Percentiles rank a stretch among this genome's conserved stretches.
Conservation (phyloP, 2,797 vertebrate species). For the Neosilurus hyrtlii region DNA sequence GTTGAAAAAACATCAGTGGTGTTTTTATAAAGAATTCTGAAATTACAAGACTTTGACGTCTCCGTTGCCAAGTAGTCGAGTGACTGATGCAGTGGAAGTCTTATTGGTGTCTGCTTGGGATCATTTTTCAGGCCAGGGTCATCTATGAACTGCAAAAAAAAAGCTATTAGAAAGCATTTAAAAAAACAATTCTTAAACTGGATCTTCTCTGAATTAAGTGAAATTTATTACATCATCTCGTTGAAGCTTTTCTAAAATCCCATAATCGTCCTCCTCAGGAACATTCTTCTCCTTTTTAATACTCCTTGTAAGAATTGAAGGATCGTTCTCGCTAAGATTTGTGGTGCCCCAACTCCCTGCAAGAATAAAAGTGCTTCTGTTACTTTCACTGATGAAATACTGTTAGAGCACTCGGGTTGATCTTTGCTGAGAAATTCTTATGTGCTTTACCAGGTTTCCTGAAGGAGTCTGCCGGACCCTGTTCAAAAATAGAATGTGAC, state of each 20-base stretch:
- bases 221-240: slow-evolving; percentile 68
- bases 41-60: slow-evolving; percentile 56
- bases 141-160: slow-evolving; percentile 69
- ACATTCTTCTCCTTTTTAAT: slow-evolving; percentile 69
- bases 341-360: slow-evolving; percentile 64
- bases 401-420: not conserved
- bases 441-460: slow-evolving; percentile 66
- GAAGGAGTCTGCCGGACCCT: slow-evolving; percentile 69
- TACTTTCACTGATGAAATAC: not conserved
- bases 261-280: slow-evolving; percentile 62
- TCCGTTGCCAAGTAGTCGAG: slow-evolving; percentile 51
- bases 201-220: not conserved
- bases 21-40: not conserved
- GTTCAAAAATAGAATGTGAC: slow-evolving; percentile 80
- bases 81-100: slow-evolving; percentile 71
- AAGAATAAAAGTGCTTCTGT: not conserved
- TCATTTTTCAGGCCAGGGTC: slow-evolving; percentile 74
- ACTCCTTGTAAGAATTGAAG: slow-evolving; percentile 58
- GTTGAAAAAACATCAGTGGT: not conserved
- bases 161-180: not conserved
- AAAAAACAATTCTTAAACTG: not conserved
- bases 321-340: slow-evolving; percentile 51
- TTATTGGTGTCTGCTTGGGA: slow-evolving; percentile 69
- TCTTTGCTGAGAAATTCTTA: not conserved
- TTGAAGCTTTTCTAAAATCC: slow-evolving; percentile 71